Conservation (phyloP, 2,888 invertebrate species). For the Aethes cnicana region DNA sequence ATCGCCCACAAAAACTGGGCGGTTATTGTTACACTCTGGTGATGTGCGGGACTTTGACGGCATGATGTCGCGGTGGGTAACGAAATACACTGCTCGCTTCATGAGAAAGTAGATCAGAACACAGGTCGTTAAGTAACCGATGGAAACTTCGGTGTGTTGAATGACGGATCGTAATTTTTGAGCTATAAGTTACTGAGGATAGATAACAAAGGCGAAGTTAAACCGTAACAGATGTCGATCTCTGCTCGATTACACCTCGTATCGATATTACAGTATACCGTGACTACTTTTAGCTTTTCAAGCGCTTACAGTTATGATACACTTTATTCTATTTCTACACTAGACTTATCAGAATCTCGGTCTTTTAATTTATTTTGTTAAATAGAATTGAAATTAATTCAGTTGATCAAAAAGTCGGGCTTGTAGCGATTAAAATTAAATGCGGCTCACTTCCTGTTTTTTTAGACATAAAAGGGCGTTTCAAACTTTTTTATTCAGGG, state of each 20-base stretch:
- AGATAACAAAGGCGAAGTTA: slow-evolving; percentile 8
- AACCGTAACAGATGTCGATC: slow-evolving; percentile 11
- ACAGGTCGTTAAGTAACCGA: neutral
- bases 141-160: neutral
- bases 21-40: slow-evolving; percentile 49
- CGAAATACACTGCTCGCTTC: slow-evolving; percentile 4
- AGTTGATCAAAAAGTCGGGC: slow-evolving; percentile 55
- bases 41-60: too few relatives aligned
- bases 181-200: neutral
- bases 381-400: slow-evolving; percentile 70
- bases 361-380: slow-evolving; percentile 66
- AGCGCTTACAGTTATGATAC: slow-evolving; percentile 8
- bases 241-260: neutral
- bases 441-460: slow-evolving; percentile 59
- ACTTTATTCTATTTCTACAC: slow-evolving; percentile 28
- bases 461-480: slow-evolving; percentile 53
- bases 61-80: too few relatives aligned
- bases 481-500: slow-evolving; percentile 66
- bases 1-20: slow-evolving; percentile 53
- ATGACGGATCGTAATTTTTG: neutral
- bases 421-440: slow-evolving; percentile 71
- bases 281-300: neutral
- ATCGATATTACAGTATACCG: neutral
- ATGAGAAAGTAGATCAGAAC: slow-evolving; percentile 1
- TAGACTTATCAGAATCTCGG: slow-evolving; percentile 41